A percentile compares a stretch with the other conserved stretches of the same genome.
Evolutionary conservation across 2,113 vertebrate genomes (phyloP).

Genomic region (Abramis brama): DNA sequence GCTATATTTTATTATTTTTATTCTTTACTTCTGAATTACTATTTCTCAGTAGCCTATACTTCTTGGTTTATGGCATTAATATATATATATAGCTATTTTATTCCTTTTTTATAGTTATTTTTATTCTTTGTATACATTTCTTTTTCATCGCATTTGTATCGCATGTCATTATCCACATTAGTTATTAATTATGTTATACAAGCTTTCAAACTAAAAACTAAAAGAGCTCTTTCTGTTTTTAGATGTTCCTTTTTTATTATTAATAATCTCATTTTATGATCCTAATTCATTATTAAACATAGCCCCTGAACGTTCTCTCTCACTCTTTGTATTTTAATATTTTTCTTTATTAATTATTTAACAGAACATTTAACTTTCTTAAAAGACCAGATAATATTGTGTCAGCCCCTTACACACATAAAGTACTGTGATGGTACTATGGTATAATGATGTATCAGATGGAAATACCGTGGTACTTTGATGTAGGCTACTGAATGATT

Average conservation of each 20-base stretch:
- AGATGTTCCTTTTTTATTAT: not conserved
- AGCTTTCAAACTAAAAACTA: not conserved
- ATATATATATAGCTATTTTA: too few species aligned
- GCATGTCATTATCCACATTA: not conserved
- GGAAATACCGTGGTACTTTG: not conserved
- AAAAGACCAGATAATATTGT: not conserved
- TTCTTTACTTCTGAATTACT: too few species aligned
- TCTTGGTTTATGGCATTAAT: too few species aligned
- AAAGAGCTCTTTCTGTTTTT: not conserved
- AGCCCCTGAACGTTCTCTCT: not conserved
- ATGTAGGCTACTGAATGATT: not conserved
- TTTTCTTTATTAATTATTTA: not conserved
- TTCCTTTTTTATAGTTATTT: too few species aligned
- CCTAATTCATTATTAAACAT: slow-evolving; percentile 1
- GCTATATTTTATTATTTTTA: too few species aligned
- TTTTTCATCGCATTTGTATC: not conserved
- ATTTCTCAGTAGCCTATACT: too few species aligned
- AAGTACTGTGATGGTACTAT: not conserved
- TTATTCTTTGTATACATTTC: not conserved
- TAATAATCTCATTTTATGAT: not conserved
- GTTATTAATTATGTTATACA: not conserved
- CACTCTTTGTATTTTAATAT: not conserved
- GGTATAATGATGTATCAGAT: not conserved
- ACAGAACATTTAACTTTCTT: not conserved
- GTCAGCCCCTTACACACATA: not conserved